These are phyloP conservation scores for Hydropsyche betteni DNA, from an alignment of 2,888 invertebrate species.

Conservation along the genomic window DNA sequence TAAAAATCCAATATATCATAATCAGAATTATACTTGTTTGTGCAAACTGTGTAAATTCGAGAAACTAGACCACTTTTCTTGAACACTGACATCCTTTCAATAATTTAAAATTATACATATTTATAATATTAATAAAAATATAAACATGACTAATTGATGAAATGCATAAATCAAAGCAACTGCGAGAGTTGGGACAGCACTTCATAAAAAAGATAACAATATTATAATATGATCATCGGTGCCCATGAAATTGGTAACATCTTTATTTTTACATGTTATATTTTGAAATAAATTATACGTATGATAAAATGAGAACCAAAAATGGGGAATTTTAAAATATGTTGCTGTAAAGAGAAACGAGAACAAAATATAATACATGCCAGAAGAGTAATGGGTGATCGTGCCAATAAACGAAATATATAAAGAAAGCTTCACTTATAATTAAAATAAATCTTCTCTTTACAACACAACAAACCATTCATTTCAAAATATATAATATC, in stretches of 20 bases:
- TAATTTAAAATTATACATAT: conserved; percentile 29
- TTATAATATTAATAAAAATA: conserved; percentile 37
- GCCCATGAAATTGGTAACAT: conserved; percentile 46
- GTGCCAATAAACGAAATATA: not conserved
- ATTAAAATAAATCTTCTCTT: conserved; percentile 20
- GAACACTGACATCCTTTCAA: not conserved
- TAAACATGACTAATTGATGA: conserved; percentile 39
- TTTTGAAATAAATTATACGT: conserved; percentile 29
- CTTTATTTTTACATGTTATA: conserved; percentile 21
- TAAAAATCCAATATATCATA: too few species aligned
- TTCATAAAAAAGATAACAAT: conserved; percentile 47
- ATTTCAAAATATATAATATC: conserved; percentile 29
- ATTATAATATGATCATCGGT: conserved; percentile 39
- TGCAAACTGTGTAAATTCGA: too few species aligned
- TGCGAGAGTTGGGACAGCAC: conserved; percentile 15
- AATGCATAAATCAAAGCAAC: conserved; percentile 23
- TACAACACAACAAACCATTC: conserved; percentile 29
- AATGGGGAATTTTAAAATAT: not conserved
- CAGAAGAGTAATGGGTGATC: not conserved
- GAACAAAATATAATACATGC: not conserved
- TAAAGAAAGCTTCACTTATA: not conserved
- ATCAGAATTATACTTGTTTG: too few species aligned
- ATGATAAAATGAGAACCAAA: conserved; percentile 9
- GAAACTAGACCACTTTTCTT: too few species aligned
- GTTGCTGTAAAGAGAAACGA: conserved; percentile 35